These are phyloP conservation scores for Lathronympha strigana DNA, from an alignment of 2,888 invertebrate species.

Conservation along the genomic window DNA sequence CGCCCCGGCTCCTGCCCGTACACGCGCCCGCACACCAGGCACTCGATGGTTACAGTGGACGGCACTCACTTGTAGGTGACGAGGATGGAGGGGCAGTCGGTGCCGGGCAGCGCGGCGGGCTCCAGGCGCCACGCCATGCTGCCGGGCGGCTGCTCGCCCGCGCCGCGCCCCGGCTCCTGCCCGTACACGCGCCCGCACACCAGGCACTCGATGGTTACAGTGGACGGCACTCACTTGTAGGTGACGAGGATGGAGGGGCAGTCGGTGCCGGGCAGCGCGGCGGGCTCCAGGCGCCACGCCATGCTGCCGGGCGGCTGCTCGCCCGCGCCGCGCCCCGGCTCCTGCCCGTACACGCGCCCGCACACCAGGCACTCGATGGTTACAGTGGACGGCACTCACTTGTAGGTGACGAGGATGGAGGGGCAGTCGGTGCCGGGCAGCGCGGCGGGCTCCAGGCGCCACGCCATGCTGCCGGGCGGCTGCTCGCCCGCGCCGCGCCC, in stretches of 20 bases:
- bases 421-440: constrained; percentile 84
- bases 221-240: constrained; percentile 84
- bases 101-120: constrained; percentile 86
- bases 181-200: too few relatives aligned
- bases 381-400: constrained; percentile 72
- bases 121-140: constrained; percentile 91
- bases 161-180: too few relatives aligned
- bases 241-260: constrained; percentile 91
- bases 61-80: constrained; percentile 89
- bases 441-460: constrained; percentile 88
- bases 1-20: too few relatives aligned
- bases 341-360: too few relatives aligned
- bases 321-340: too few relatives aligned
- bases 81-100: constrained; percentile 88
- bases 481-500: too few relatives aligned
- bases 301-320: too few relatives aligned
- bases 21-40: too few relatives aligned
- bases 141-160: too few relatives aligned
- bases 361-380: too few relatives aligned
- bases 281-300: constrained; percentile 90
- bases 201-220: too few relatives aligned
- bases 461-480: too few relatives aligned
- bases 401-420: constrained; percentile 93
- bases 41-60: not conserved
- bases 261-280: constrained; percentile 85